Conservation (phyloP, 2,797 vertebrate genomes). For the Acanthis flammea region DNA sequence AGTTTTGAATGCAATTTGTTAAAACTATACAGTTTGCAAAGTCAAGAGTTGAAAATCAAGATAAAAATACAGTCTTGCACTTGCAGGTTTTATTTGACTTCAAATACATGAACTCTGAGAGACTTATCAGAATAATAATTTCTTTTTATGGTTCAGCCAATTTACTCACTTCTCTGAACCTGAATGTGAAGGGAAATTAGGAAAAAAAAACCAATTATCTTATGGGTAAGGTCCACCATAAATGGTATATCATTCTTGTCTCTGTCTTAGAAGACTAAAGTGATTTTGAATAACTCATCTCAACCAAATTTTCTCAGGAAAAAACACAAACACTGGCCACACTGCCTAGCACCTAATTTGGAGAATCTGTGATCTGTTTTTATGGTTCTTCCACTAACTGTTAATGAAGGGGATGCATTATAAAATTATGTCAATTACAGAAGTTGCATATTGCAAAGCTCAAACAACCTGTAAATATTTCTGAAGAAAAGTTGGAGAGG, state of each 20-base stretch:
- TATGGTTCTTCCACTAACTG: not conserved
- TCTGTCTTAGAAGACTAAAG: not conserved
- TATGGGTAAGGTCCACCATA: not conserved
- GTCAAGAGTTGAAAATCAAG: not conserved
- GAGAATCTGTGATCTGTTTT: not conserved
- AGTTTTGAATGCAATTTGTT: not conserved
- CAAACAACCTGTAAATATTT: not conserved
- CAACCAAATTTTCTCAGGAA: not conserved
- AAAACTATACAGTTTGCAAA: not conserved
- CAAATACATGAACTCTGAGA: not conserved
- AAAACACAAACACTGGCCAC: not conserved
- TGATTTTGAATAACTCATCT: not conserved
- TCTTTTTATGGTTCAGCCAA: not conserved
- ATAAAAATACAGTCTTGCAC: not conserved
- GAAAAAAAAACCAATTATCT: not conserved
- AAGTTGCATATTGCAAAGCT: not conserved
- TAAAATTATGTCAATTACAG: not conserved
- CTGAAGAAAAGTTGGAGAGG: not conserved
- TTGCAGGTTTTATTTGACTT: not conserved
- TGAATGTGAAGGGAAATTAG: not conserved
- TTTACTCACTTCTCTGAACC: not conserved
- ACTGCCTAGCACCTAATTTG: not conserved
- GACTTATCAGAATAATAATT: not conserved
- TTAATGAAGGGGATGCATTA: not conserved
- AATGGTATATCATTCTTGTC: not conserved